Conservation (phyloP, 2,113 vertebrate genomes). For the Cynoglossus semilaevis region DNA sequence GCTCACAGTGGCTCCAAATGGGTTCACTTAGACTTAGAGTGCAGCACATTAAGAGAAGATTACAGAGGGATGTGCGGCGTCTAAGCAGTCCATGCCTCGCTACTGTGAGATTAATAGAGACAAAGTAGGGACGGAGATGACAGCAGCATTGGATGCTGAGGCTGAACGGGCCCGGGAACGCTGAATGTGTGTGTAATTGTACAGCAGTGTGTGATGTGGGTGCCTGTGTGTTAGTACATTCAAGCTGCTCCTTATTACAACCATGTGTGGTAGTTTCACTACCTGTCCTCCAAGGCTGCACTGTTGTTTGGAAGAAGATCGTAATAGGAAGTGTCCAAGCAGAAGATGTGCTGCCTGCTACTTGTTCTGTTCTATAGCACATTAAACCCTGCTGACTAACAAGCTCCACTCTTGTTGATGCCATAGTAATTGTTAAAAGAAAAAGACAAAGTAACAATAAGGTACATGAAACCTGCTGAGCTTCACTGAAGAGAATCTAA, state of each 20-base stretch:
- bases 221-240: conserved; percentile 9
- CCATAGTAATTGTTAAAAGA: conserved; percentile 26
- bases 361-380: conserved; percentile 24
- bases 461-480: not conserved
- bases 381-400: conserved; percentile 46
- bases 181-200: not conserved
- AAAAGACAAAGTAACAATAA: not conserved
- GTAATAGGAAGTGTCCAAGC: conserved; percentile 47
- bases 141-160: conserved; percentile 33
- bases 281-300: conserved; percentile 41
- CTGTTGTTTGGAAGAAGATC: conserved; percentile 24
- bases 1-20: conserved; percentile 96
- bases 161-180: conserved; percentile 12
- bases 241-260: conserved; percentile 15
- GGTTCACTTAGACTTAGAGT: conserved; percentile 92
- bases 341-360: conserved; percentile 35
- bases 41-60: conserved; percentile 79
- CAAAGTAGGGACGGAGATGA: conserved; percentile 39
- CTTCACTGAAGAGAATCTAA: conserved; percentile 6
- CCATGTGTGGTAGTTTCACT: conserved; percentile 15
- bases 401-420: conserved; percentile 37
- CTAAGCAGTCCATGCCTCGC: conserved; percentile 56
- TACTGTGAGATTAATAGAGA: conserved; percentile 65
- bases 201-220: not conserved
- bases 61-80: conserved; percentile 64